Base-by-base conservation (phyloP, 2,113 vertebrate species). In the rat (Rattus norvegicus) region DNA sequence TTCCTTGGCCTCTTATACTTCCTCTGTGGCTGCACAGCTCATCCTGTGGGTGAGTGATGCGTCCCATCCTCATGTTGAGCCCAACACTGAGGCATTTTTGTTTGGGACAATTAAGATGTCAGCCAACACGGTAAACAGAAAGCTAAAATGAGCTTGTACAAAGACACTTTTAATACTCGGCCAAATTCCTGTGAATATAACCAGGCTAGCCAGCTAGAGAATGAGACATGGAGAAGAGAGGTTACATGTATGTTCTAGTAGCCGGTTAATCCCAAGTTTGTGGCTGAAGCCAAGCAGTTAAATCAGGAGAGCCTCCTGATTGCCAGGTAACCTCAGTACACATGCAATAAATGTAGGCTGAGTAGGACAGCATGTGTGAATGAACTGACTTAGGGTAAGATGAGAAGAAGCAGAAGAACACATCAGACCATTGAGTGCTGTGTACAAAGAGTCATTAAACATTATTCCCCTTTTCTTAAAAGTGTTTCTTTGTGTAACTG, bases 51-150 rank as follows among this genome's bases (percentile, higher is more conserved):
- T 56, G 33, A 19, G 54, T n/a, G 16, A 43, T 59, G 36, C 19
- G 80, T 7, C 28, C 36, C 47, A 65, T 43, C 30, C 33, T 30
- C 3, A 6, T 17, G 2, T 22, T 59, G 17, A 49, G 52, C 43
- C 95, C 89, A 87, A 75, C 30, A 70, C 2, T 36, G 63, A 19
- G 30, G 59, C 79, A 36, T 39, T 72, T 39, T 20, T 91, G 47
- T 90, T 92, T 88, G 79, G 84, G 77, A 39, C 77, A 95, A 49
- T 80, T 12, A 52, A 30, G 22, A 88, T 88, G 76, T 73, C 24
- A 91, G 36, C 22, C 90, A 81, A 91, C 76, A 95, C 2, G 28
- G 22, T 86, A 33, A 13, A 33, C 73, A 88, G 47, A 72, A 79
- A 85, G n/a, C 36, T 80, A 17, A 91, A 75, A 90, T 30, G 26